phyloP scores from a whole-genome alignment of 2,113 vertebrate genomes.

The Corydoras sp. region DNA sequence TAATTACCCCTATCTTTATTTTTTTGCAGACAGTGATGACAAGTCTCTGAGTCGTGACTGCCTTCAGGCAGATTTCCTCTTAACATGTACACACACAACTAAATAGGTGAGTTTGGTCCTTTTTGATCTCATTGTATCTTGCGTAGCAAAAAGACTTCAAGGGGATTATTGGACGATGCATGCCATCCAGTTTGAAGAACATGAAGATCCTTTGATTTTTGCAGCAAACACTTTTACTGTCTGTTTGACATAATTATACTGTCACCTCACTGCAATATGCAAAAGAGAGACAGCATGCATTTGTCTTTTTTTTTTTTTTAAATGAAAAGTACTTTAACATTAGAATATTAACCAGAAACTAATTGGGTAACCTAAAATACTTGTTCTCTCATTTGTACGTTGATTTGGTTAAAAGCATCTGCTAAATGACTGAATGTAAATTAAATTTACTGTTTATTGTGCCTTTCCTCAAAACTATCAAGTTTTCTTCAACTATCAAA shows the following conservation, averaged over 20 bases:
- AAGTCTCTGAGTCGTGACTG: not conserved
- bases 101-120: conserved; percentile 5
- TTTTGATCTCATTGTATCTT: not conserved
- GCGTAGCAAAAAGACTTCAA: not conserved
- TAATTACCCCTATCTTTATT: not conserved
- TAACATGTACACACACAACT: not conserved
- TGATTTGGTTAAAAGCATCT: too few species aligned
- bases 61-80: not conserved
- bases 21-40: not conserved
- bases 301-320: too few species aligned
- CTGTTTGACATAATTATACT: not conserved
- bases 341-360: too few species aligned
- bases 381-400: too few species aligned
- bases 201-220: not conserved
- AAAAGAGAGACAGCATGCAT: not conserved
- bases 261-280: not conserved
- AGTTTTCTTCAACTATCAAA: too few species aligned
- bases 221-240: not conserved
- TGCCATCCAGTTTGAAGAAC: not conserved
- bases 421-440: too few species aligned
- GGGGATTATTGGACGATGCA: not conserved
- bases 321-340: too few species aligned
- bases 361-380: too few species aligned
- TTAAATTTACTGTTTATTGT: too few species aligned
- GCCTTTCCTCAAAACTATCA: too few species aligned